Evolutionary conservation across 2,888 invertebrate species (phyloP), one percentile per base, ranked within the genome.

Genomic region (Tetheella fluctuosa): DNA sequence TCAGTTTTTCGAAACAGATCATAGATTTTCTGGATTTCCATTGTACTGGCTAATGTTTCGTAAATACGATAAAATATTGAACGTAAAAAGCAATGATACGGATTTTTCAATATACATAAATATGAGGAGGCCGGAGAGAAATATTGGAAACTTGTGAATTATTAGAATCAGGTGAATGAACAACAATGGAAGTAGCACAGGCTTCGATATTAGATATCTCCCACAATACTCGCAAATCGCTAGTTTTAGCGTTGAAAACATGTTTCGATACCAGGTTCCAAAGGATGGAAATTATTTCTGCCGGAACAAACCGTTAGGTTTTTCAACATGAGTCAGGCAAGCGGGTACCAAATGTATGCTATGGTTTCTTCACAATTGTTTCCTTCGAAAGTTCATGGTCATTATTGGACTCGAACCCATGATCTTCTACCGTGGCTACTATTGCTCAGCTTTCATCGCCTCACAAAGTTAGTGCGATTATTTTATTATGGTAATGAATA

Each of bases 71-170:
- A 48, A 48, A 48, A 48, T 48, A 48, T 48, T 48, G 2, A 10
- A 48, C 20, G 48, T 48, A 48, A 48, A 48, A 48, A 48, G 48
- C 48, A 48, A 48, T 48, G 48, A 48, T 20, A 48, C 48, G 48
- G 48, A 48, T 48, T 48, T 48, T 48, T 48, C 48, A 20, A 48
- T 48, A 48, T 48, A 48, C 48, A 48, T 48, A 48, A 48, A 48
- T 48, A 48, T 48, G 48, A 48, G 48, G 10, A 48, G 48, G 48
- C 61, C 63, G 59, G 64, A 20, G 54, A 56, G 58, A 58, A 61
- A 62, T 68, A 64, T 77, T 72, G 48, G 48, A 48, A 48, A 70
- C 68, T 68, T 64, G 64, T 73, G 65, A 75, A 77, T 77, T 76
- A 80, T 76, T 60, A 48, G 48, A 48, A 54, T 64, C 77, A 68